Evolutionary conservation across 2,113 vertebrate genomes (phyloP).

Genomic region (Ceuthmochares aereus): DNA sequence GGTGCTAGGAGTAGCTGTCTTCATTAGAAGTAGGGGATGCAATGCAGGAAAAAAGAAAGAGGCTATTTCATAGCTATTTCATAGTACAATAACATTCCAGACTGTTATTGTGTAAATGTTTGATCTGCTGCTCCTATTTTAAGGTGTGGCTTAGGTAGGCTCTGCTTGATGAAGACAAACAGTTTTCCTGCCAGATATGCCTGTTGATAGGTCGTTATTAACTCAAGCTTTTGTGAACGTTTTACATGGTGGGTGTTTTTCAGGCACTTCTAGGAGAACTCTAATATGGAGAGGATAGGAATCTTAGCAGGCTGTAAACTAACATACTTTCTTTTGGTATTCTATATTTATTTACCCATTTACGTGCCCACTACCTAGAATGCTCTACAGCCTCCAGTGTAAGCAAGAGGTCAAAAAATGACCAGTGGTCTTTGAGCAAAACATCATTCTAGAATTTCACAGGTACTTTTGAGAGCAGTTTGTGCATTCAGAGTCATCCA

Average conservation of each 20-base stretch:
- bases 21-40: background rate
- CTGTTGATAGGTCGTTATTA: background rate
- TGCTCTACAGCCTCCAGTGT: background rate
- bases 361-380: background rate
- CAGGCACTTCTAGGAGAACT: background rate
- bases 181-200: background rate
- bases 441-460: background rate
- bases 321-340: background rate
- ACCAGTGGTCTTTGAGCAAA: background rate
- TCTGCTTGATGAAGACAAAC: background rate
- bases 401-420: background rate
- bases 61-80: background rate
- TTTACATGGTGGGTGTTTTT: background rate
- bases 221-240: background rate
- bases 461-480: background rate
- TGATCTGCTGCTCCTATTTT: background rate
- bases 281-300: background rate
- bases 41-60: background rate
- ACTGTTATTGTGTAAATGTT: background rate
- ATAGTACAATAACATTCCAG: background rate
- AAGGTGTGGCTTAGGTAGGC: slow-evolving; percentile 12
- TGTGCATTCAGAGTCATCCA: background rate
- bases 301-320: background rate
- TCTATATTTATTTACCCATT: background rate
- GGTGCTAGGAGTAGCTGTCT: background rate